Evolutionary conservation across 2,797 vertebrate genomes (phyloP), one percentile per base, ranked within the genome.

Genomic region (Muraenolepis orangiensis): DNA sequence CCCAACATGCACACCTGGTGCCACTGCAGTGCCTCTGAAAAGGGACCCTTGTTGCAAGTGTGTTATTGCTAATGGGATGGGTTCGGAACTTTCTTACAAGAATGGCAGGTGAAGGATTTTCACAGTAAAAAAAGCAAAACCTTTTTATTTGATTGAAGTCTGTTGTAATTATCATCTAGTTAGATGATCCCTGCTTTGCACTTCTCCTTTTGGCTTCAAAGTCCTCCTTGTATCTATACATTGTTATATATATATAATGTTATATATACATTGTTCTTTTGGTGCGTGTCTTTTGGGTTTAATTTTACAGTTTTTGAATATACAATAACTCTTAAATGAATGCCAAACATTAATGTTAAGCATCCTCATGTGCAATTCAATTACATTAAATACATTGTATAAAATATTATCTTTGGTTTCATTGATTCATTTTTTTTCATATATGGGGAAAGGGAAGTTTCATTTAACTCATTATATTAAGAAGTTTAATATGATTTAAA

Each of bases 61-160:
- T 87, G 82, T 86, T 84, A 74, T 89, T 90, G 88, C 76, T 85
- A 83, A 73, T 75, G 82, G 79, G 69, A 81, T 85, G 83, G 78
- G 70, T 78, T 89, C 76, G 82, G 72, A 84, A 80, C 78, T 76
- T 82, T 79, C 80, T 84, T 82, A 51, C n/a, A 75, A 80, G 72
- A 85, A 77, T 74, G 29, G 42, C 16, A 72, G 71, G 80, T 23
- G 70, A 80, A 36, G 78, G 38, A 38, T 81, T 79, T 84, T 82
- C 85, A 64, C 10, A 64, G 38, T 2, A 66, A 71, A 71, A 84
- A 72, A 80, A 4, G 28, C 61, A 18, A 13, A 4, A 31, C 13
- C 14, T 31, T 20, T 30, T 31, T 67, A 16, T 67, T 20, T 6
- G 64, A 13, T 26, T 78, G 64, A 80, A 61, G 57, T 42, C n/a